These are phyloP conservation scores for Centrocercus urophasianus DNA, from an alignment of 2,113 vertebrate species.

Conservation along the genomic window DNA sequence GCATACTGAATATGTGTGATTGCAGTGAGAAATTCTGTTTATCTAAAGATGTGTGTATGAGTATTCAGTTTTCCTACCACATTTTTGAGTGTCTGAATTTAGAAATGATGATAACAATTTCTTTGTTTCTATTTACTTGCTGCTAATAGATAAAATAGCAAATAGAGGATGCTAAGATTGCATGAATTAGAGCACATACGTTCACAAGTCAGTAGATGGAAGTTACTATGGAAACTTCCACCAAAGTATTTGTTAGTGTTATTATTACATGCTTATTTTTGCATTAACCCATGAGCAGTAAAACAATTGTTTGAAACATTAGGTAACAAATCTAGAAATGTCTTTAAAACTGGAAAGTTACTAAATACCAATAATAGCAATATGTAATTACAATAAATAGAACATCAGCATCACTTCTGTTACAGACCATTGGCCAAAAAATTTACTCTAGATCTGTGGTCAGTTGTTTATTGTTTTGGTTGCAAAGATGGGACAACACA, in stretches of 20 bases:
- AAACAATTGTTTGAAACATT: not conserved
- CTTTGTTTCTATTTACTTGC: not conserved
- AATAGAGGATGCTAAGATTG: not conserved
- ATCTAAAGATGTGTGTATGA: not conserved
- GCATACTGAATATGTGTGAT: not conserved
- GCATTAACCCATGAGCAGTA: not conserved
- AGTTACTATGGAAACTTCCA: conserved; percentile 17
- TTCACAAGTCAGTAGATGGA: not conserved
- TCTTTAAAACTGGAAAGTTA: not conserved
- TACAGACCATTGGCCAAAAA: not conserved
- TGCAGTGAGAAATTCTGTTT: not conserved
- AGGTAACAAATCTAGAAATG: not conserved
- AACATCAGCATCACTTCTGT: not conserved
- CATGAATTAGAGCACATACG: not conserved
- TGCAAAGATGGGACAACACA: not conserved
- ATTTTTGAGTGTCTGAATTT: not conserved
- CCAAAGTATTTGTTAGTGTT: not conserved
- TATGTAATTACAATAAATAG: not conserved
- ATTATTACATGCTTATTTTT: not conserved
- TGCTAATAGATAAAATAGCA: not conserved
- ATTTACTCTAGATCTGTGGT: not conserved
- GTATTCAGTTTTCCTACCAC: not conserved
- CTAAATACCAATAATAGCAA: not conserved
- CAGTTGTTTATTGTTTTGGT: not conserved
- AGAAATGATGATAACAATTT: not conserved